Base-by-base conservation (phyloP, 2,888 invertebrate species). In the Pristionchus mayeri region DNA sequence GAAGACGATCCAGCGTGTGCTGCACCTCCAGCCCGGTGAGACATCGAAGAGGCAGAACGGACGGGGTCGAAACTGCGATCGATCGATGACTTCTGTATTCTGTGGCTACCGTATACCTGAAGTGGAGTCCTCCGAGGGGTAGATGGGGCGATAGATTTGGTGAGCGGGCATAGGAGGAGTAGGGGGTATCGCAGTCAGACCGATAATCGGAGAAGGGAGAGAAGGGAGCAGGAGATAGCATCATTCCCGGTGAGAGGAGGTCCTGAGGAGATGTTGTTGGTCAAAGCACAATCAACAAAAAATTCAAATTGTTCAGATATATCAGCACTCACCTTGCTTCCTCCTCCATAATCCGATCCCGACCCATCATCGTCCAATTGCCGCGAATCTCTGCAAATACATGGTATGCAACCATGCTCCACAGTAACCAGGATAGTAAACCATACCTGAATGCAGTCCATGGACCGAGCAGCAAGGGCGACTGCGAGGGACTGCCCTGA, bases 161-260 rank as follows among this genome's bases (percentile, higher is more conserved):
- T 9, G 90, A 90, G 13, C 91, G 85, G 34, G 87, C 88, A 71
- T 78, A 86, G 34, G 81, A 60, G 13, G 91, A 91, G 85, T 88
- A 91, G 21, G 91, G 91, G 13, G 91, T 90, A 50, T 89, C 90
- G 40, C 88, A 84, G 54, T 83, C 87, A 27, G 85, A 79, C 52
- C 85, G 87, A 84, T 86, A 88, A 83, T 91, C 91, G 57, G 89
- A 89, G 85, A 91, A 92, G 18, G 92, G 92, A 16, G 90, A 90
- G 85, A 88, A 92, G 7, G 92, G 92, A 21, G 92, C 91, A 0
- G 92, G 92, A 6, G 90, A 90, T 24, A 92, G 85, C 84, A 90
- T 84, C 79, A 91, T 88, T 83, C 54, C 85, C 75, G 84, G 81
- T 7, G 81, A 82, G 7, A 82, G 63, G 21, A 84, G 63, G 60